Base-by-base conservation (phyloP, 2,113 vertebrate species). In the Alligator mississippiensis region DNA sequence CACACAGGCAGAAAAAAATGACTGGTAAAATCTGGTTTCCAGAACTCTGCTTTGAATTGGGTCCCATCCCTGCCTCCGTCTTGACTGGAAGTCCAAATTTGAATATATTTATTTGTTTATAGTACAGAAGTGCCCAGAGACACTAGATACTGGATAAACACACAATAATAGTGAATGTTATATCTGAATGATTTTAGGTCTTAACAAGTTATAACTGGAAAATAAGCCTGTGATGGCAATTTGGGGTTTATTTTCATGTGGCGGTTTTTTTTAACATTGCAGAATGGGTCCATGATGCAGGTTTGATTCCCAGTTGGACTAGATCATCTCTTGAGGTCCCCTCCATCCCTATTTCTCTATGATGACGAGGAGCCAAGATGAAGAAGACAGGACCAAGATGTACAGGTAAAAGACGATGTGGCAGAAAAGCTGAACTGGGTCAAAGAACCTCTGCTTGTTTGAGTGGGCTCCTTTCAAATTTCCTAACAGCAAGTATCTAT, bases 1-100 rank as follows among this genome's bases (percentile, higher is more conserved):
- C 84, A 90, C 85, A n/a, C 12, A 14, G 96, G 95, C 78, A 88
- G 70, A 85, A 68, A n/a, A 77, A 93, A 94, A 95, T 86, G 38
- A 70, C 3, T 82, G 74, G 34, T 82, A 75, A 93, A 92, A 77
- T 59, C 12, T 74, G 70, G 5, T 64, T 76, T 94, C 89, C 0
- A 4, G 13, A 80, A 91, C 38, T 25, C 18, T 68, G 84, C 76
- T 24, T 89, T 55, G n/a, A 22, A 15, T 82, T 78, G 90, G 34
- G 18, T 25, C 14, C 9, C 25, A 84, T 90, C 17, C 91, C 82
- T 0, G 0, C 72, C 66, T 85, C 58, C 15, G 13, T 84, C 58
- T 88, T 92, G 87, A 88, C 76, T 84, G 75, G 91, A 87, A 80
- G 55, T 55, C 62, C 57, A 92, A 78, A 84, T 88, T 58, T 72